Evolutionary conservation across 92 coral and sea anemone species (phyloP).

Genomic region (Pocillopora meandrina): DNA sequence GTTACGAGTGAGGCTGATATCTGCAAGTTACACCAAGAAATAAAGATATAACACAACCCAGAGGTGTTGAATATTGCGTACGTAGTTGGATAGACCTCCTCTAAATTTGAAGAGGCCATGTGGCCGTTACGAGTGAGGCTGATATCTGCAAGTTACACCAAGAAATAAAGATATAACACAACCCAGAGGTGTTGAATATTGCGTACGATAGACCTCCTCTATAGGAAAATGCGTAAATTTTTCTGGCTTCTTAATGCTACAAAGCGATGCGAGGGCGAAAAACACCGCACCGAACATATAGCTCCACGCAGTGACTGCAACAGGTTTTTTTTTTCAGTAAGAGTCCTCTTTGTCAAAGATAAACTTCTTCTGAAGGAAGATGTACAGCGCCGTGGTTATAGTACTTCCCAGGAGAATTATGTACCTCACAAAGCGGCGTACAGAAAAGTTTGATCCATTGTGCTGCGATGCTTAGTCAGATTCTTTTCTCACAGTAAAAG

Average conservation of each 20-base stretch:
- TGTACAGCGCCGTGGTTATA: constrained; percentile 61
- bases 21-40: constrained; percentile 89
- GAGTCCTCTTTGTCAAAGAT: constrained; percentile 71
- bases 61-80: constrained; percentile 81
- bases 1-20: constrained; percentile 80
- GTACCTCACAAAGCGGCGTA: constrained; percentile 52
- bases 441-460: not conserved
- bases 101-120: constrained; percentile 85
- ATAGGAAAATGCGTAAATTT: constrained; percentile 70
- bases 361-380: constrained; percentile 72
- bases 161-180: constrained; percentile 76
- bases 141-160: constrained; percentile 92
- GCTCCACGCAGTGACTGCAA: constrained; percentile 81
- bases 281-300: constrained; percentile 72
- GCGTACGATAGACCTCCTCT: constrained; percentile 82
- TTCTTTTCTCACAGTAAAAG: constrained; percentile 46
- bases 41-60: constrained; percentile 69
- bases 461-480: constrained; percentile 35
- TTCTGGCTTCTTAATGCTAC: constrained; percentile 72
- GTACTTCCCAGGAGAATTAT: constrained; percentile 73
- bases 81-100: constrained; percentile 61
- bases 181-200: constrained; percentile 69
- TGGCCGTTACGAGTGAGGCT: constrained; percentile 81
- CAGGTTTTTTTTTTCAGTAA: constrained; percentile 71
- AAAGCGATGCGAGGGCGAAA: constrained; percentile 73